Evolutionary conservation across 2,888 invertebrate genomes (phyloP), one percentile per base, ranked within the genome.

Genomic region (Trissolcus japonicus): DNA sequence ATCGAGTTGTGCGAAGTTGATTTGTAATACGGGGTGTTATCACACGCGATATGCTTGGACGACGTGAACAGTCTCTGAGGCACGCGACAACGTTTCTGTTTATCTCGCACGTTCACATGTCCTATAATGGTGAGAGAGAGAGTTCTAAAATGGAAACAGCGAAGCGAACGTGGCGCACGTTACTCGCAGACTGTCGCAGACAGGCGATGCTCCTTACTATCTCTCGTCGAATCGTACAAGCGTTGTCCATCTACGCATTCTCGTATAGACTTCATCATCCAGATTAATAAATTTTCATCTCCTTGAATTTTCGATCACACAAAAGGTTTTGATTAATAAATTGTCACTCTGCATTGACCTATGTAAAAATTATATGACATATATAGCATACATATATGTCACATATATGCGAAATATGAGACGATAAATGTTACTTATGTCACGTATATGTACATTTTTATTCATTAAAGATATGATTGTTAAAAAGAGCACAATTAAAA

Each of bases 81-180:
- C 71, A 71, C 71, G 71, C 71, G 71, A 61, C 76, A 66, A 60
- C 43, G 76, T 71, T 35, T 54, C 48, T 71, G 60, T 63, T 76
- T 66, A 71, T 71, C 66, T 76, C 56, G 75, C 63, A 53, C 68
- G 75, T 68, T 68, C 65, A 65, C 71, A 65, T 63, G 72, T 60
- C 72, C 65, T 65, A 60, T 73, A 66, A 66, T 73, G 66, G 66
- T 66, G 66, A 63, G 72, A 62, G 48, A 60, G 65, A 62, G 48
- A 60, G 65, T 65, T 73, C 69, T 69, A 69, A 65, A 76, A 68
- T 60, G 65, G 71, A 68, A 76, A 60, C 73, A 55, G 78, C 83
- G 82, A 76, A 85, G 84, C 83, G 83, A 79, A 80, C 85, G 82
- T 81, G 83, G 80, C 84, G 86, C 86, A 83, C 81, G 83, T 83